Base-by-base conservation (phyloP, 2,797 vertebrate species). In the Cynopterus sphinx region DNA sequence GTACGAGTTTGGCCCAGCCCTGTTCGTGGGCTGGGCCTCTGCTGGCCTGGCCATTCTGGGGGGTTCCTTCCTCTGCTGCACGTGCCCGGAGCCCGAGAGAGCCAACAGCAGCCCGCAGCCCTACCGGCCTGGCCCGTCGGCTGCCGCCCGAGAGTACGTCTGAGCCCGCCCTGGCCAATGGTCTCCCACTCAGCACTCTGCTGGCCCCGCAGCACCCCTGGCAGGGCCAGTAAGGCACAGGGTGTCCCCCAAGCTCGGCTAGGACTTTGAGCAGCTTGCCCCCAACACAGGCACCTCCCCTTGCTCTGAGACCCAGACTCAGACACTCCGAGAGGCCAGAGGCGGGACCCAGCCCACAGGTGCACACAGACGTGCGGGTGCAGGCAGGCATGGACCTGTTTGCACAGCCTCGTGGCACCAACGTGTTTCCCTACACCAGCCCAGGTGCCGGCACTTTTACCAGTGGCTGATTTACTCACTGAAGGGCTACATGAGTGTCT, bases 21-120 rank as follows among this genome's bases (percentile, higher is more conserved):
- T 99, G 92, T 99, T 99, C 2, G 98, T 99, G 5, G 99, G 99
- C 65, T 99, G 99, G 99, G 99, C 99, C 0, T 99, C 99, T 0
- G 98, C 99, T 87, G 99, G 99, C 97, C 98, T 99, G 98, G 99
- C 99, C 31, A 71, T 99, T 74, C 97, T 99, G 96, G 99, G 99
- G 0, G 99, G 99, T 1, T 99, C 99, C 90, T 99, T 99, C 95
- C 99, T 99, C 93, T 99, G 99, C 98, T 99, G 99, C 98, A 99
- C 99, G 71, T 99, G 99, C 96, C 99, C 99, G 9, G 98, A 99
- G 90, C 98, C 99, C 0, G 99, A 99, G 85, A 98, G 98, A 73
- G 97, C 98, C 98, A 99, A 98, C 83, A 98, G 98, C 98, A 99
- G 98, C 70, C 99, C 99, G 73, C 99, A 99, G 96, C 99, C 99